Evolutionary conservation across 2,797 vertebrate genomes (phyloP), one percentile per base, ranked within the genome.

Genomic region (Streptopelia turtur): DNA sequence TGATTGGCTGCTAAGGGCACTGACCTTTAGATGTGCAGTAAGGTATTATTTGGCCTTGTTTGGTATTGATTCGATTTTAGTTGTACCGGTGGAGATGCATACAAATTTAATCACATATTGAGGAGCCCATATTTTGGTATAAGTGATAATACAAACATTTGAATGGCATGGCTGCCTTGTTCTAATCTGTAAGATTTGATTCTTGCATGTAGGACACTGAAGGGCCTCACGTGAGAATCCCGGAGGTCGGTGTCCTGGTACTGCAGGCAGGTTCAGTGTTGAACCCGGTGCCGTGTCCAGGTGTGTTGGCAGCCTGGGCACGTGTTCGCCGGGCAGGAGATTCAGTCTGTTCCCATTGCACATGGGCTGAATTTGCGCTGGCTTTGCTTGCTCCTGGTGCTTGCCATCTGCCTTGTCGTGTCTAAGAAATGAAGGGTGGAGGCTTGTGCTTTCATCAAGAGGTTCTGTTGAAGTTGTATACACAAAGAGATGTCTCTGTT

Each of bases 1-100:
- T 90, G 83, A 87, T 92, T 89, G 86, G 60, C 86, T 95, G 78
- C 57, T 70, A 11, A 85, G 88, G 78, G 64, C 88, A 87, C 24
- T 83, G 90, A 85, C 93, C 64, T 83, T 83, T 59, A 85, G 68
- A 89, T 80, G 43, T 77, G 71, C 86, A 87, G 43, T 49, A 82
- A 88, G 74, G 56, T 94, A 74, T 84, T 93, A 45, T 56, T 90
- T 95, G 60, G 83, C 43, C 57, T 89, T 21, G 31, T 35, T 77
- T 81, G 65, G 35, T 6, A 85, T 89, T 63, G 24, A 11, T 88
- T 63, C 52, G 15, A 39, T 83, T 91, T 78, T 69, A 53, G 33
- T 77, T 1, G 4, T 83, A 82, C 53, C 60, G 60, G 35, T 77
- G 49, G 56, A 92, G 70, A 45, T 93, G 45, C 71, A 27, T 68